A percentile compares a stretch with the other conserved stretches of the same genome.
These are phyloP conservation scores for Drosophila mayri DNA, from an alignment of 1,140 invertebrate species.

Conservation along the genomic window DNA sequence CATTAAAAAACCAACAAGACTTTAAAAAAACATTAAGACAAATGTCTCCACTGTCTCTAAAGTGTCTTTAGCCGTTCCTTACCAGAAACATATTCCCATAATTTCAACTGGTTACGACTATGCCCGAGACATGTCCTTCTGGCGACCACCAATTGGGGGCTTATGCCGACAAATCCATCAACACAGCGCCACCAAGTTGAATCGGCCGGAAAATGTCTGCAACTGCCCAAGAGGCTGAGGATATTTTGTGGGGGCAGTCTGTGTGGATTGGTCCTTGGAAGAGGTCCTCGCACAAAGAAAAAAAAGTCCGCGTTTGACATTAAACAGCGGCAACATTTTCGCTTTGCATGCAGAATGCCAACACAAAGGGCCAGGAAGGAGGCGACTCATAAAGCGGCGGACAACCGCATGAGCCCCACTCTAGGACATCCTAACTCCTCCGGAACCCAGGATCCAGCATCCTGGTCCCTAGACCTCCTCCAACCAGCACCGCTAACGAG, in stretches of 20 bases:
- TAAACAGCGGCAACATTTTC: conserved; percentile 81
- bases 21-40: too few species aligned
- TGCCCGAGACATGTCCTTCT: not conserved
- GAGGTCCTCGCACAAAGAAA: not conserved
- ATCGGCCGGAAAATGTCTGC: conserved; percentile 65
- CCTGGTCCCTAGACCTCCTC: not conserved
- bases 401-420: conserved; percentile 57
- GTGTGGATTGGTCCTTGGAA: conserved; percentile 11
- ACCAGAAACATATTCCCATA: not conserved
- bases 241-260: not conserved
- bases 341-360: conserved; percentile 73
- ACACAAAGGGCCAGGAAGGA: conserved; percentile 60
- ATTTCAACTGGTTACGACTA: not conserved
- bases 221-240: conserved; percentile 9
- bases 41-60: too few species aligned
- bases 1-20: too few species aligned
- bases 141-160: conserved; percentile 42
- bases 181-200: conserved; percentile 54
- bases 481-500: conserved; percentile 51
- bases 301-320: conserved; percentile 66
- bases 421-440: conserved; percentile 1
- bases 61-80: too few species aligned
- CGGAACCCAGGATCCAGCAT: not conserved
- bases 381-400: conserved; percentile 71
- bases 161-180: conserved; percentile 73